These are phyloP conservation scores for Nasonovia ribisnigri DNA, from an alignment of 2,888 invertebrate genomes.

Conservation along the genomic window DNA sequence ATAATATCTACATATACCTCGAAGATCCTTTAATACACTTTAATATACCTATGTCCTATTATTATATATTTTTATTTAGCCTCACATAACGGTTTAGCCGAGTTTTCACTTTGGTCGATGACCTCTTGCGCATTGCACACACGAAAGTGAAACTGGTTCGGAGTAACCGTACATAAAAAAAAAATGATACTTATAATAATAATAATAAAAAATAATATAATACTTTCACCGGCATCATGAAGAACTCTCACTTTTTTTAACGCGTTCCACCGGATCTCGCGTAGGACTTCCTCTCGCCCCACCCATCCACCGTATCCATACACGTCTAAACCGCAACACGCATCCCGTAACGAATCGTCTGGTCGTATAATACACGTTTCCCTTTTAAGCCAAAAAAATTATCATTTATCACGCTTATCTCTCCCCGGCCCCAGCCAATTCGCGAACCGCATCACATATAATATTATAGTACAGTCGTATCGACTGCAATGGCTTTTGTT, in stretches of 20 bases:
- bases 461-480: neutral
- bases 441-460: neutral
- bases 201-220: slow-evolving; percentile 45
- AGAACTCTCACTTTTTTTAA: slow-evolving; percentile 63
- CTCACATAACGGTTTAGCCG: slow-evolving; percentile 56
- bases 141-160: slow-evolving; percentile 65
- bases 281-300: neutral
- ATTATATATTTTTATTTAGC: neutral
- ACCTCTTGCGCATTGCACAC: slow-evolving; percentile 45
- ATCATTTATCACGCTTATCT: neutral
- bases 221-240: slow-evolving; percentile 59
- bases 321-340: neutral
- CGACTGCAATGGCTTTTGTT: neutral
- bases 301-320: neutral
- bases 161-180: slow-evolving; percentile 34
- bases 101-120: slow-evolving; percentile 65
- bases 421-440: neutral
- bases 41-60: neutral
- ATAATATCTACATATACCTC: neutral
- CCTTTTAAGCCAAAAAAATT: neutral
- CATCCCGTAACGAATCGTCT: neutral
- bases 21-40: neutral
- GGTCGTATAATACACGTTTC: neutral
- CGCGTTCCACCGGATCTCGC: slow-evolving; percentile 45
- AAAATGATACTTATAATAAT: slow-evolving; percentile 16